A percentile compares a stretch with the other conserved stretches of the same genome.
Conservation (phyloP, 2,797 vertebrate species). For the Aulostomus chinensis region DNA sequence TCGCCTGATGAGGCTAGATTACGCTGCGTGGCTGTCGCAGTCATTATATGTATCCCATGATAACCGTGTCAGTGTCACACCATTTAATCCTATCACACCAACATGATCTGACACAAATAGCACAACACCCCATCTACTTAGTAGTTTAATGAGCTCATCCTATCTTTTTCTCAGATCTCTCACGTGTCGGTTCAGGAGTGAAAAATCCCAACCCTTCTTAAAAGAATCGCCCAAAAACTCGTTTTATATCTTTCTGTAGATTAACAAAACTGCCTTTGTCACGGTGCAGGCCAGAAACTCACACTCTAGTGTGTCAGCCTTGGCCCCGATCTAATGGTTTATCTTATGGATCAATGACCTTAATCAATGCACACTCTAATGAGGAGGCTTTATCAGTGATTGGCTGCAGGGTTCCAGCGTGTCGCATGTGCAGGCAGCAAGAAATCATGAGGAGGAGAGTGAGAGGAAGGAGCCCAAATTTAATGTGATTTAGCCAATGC, state of each 20-base stretch:
- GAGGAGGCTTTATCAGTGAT: constrained; percentile 53
- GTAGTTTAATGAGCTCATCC: too few species aligned
- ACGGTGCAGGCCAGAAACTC: constrained; percentile 7
- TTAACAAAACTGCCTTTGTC: constrained; percentile 35
- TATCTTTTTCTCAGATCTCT: constrained; percentile 30
- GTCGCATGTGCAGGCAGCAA: constrained; percentile 38
- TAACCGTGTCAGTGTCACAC: constrained; percentile 61
- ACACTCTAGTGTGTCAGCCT: constrained; percentile 29
- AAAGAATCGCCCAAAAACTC: constrained; percentile 14
- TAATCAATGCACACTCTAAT: constrained; percentile 70
- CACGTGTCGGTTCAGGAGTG: constrained; percentile 25
- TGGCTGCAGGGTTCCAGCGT: constrained; percentile 31
- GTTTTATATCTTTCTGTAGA: constrained; percentile 18
- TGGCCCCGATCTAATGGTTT: constrained; percentile 57
- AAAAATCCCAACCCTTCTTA: too few species aligned
- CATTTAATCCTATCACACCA: constrained; percentile 56
- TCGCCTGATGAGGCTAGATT: constrained; percentile 59
- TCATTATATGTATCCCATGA: constrained; percentile 55
- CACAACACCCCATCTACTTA: constrained; percentile 20
- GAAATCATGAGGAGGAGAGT: constrained; percentile 1
- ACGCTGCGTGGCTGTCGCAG: constrained; percentile 18
- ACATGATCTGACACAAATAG: constrained; percentile 55
- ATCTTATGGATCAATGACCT: constrained; percentile 66
- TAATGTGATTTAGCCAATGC: constrained; percentile 18
- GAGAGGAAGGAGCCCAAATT: background rate